These are phyloP conservation scores for Cosmopolites sordidus DNA, from an alignment of 2,888 invertebrate species.

Conservation along the genomic window DNA sequence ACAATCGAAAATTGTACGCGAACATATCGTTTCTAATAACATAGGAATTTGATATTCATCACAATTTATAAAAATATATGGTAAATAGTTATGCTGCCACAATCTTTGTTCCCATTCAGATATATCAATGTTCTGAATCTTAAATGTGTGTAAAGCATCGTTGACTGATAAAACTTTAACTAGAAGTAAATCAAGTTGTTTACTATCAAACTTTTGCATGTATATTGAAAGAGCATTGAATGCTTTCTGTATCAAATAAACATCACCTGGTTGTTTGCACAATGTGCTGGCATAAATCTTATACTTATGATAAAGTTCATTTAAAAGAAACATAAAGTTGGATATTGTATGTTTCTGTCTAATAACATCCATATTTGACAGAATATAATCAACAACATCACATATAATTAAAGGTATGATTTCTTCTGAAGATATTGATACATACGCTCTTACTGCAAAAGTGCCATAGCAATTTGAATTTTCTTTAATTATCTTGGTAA, in stretches of 20 bases:
- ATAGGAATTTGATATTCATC: conserved; percentile 14
- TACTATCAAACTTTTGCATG: conserved; percentile 16
- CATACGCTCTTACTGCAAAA: conserved; percentile 30
- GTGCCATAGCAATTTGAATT: conserved; percentile 31
- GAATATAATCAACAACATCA: conserved; percentile 27
- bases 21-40: conserved; percentile 23
- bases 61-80: conserved; percentile 28
- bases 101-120: conserved; percentile 27
- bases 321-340: conserved; percentile 30
- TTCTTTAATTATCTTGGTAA: conserved; percentile 30
- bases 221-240: conserved; percentile 17
- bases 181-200: conserved; percentile 32
- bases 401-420: conserved; percentile 29
- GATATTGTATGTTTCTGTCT: conserved; percentile 29
- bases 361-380: conserved; percentile 27
- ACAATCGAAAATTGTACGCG: conserved; percentile 20
- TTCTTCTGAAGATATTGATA: conserved; percentile 26
- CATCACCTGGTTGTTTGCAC: background rate
- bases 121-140: conserved; percentile 2
- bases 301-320: conserved; percentile 31
- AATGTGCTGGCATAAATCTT: conserved; percentile 15
- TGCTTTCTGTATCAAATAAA: background rate
- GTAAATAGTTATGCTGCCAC: conserved; percentile 34
- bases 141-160: conserved; percentile 17
- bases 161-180: conserved; percentile 26